A percentile compares a stretch with the other conserved stretches of the same genome.
phyloP scores from a whole-genome alignment of 2,113 vertebrate genomes.

The Pteropus alecto region DNA sequence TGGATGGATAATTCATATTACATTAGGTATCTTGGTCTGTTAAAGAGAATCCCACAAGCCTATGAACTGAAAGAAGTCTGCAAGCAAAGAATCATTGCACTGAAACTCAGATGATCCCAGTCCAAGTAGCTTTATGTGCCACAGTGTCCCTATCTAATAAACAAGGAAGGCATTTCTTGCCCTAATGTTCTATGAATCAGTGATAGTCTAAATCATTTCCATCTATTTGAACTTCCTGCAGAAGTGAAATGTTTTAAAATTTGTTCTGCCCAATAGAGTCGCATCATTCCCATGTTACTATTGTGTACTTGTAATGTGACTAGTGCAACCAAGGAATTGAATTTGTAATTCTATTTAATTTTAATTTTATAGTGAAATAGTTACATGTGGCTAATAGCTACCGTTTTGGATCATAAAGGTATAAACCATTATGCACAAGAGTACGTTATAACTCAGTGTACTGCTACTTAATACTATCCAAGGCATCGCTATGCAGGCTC shows the following conservation, averaged over 20 bases:
- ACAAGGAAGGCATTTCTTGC: conserved; percentile 33
- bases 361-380: conserved; percentile 12
- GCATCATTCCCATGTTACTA: background rate
- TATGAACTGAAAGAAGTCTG: conserved; percentile 27
- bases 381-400: background rate
- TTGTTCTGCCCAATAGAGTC: background rate
- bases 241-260: conserved; percentile 28
- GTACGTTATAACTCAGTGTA: background rate
- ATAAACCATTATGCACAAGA: background rate
- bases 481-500: background rate
- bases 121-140: background rate
- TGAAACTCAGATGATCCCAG: conserved; percentile 32
- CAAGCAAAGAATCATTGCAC: conserved; percentile 54
- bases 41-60: background rate
- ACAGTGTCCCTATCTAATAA: conserved; percentile 41
- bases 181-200: background rate
- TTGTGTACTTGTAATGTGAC: background rate
- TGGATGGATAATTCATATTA: background rate
- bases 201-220: background rate
- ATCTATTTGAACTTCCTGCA: background rate
- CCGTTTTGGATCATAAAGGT: background rate
- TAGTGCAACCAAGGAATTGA: background rate
- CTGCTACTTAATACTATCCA: background rate
- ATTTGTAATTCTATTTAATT: background rate
- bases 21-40: background rate